These are phyloP conservation scores for Mormyrops attenuatus DNA, from an alignment of 2,797 vertebrate species.

Conservation along the genomic window DNA sequence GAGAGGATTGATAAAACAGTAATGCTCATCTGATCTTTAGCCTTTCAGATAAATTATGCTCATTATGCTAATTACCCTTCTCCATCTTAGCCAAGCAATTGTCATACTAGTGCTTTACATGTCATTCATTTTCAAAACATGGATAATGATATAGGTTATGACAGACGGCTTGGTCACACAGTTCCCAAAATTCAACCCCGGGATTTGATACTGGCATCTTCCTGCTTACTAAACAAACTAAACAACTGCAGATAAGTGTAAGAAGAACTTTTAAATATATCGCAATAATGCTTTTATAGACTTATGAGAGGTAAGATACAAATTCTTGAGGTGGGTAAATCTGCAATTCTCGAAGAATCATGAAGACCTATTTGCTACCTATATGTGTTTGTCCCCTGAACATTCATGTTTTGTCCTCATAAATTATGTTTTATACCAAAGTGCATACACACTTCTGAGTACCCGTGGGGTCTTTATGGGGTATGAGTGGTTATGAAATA, in stretches of 20 bases:
- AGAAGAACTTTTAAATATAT: neutral
- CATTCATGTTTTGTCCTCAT: conserved; percentile 15
- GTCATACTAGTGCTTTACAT: neutral
- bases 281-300: neutral
- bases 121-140: neutral
- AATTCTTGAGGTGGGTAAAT: neutral
- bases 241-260: neutral
- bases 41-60: neutral
- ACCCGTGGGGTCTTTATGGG: conserved; percentile 9
- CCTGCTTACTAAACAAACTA: neutral
- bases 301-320: neutral
- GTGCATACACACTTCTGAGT: neutral
- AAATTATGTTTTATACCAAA: conserved; percentile 14
- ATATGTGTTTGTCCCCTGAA: conserved; percentile 9
- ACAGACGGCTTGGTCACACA: neutral
- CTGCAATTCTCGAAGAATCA: neutral
- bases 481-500: conserved; percentile 22
- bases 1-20: neutral
- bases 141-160: neutral
- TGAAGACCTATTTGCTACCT: neutral
- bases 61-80: conserved; percentile 6
- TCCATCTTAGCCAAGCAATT: neutral
- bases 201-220: neutral
- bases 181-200: neutral
- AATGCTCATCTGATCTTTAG: neutral